Percentiles rank a stretch among this genome's conserved stretches.
These are phyloP conservation scores for Myotis yumanensis DNA, from an alignment of 2,113 vertebrate species.

Conservation along the genomic window DNA sequence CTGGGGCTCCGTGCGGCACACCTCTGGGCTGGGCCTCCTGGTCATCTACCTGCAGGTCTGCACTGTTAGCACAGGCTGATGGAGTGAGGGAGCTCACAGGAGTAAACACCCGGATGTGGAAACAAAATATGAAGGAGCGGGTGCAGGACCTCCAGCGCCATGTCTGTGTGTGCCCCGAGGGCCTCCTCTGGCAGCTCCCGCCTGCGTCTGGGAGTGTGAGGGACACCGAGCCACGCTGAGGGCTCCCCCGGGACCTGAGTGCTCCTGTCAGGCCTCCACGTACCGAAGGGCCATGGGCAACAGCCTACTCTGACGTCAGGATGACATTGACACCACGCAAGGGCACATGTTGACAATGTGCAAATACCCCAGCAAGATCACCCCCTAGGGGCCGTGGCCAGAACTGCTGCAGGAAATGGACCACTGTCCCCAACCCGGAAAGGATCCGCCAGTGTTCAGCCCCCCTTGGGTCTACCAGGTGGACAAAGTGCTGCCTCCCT, in stretches of 20 bases:
- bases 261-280: too few species aligned
- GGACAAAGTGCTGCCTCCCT: accelerated
- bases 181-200: not conserved
- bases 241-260: not conserved
- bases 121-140: not conserved
- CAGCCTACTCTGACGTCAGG: not conserved
- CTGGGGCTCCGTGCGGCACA: not conserved
- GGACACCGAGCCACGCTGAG: not conserved
- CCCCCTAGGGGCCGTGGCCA: not conserved
- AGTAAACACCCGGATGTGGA: too few species aligned
- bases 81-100: not conserved
- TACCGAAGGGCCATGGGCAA: not conserved
- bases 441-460: accelerated
- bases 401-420: too few species aligned
- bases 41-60: not conserved
- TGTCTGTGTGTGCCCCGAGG: not conserved
- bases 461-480: too few species aligned
- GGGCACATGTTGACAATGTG: not conserved
- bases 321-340: not conserved
- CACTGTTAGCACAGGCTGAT: not conserved
- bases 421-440: accelerated
- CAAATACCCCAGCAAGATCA: not conserved
- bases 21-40: not conserved
- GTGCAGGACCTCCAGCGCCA: not conserved
- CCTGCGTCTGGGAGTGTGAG: not conserved